These are phyloP conservation scores for Bombus pascuorum DNA, from an alignment of 1,140 invertebrate genomes.

Conservation along the genomic window DNA sequence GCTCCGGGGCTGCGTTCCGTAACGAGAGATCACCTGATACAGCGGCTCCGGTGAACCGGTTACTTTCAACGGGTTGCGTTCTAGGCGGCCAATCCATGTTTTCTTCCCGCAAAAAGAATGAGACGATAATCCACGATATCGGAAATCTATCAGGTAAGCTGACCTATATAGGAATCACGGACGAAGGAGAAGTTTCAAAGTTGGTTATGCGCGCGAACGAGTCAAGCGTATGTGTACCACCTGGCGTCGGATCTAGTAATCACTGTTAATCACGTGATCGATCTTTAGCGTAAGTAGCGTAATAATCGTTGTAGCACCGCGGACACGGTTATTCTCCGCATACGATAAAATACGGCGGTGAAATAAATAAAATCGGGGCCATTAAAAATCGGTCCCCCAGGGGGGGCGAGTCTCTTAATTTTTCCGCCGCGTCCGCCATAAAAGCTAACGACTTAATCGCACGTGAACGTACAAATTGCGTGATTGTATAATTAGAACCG, in stretches of 20 bases:
- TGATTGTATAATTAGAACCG: conserved; percentile 52
- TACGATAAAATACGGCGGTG: neutral
- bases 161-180: neutral
- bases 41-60: neutral
- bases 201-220: neutral
- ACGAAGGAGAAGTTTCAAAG: neutral
- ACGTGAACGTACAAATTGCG: conserved; percentile 53
- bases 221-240: neutral
- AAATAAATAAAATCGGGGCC: conserved; percentile 7
- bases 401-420: conserved; percentile 17
- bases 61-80: neutral
- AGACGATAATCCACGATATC: neutral
- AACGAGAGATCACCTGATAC: neutral
- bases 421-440: conserved; percentile 19
- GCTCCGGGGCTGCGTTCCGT: neutral
- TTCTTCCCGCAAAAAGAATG: neutral
- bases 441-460: conserved; percentile 53
- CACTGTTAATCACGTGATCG: conserved; percentile 18
- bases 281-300: conserved; percentile 27
- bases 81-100: too few relatives aligned
- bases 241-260: conserved; percentile 13
- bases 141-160: neutral
- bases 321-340: neutral
- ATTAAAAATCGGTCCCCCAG: neutral
- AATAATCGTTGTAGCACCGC: conserved; percentile 37